A percentile compares a stretch with the other conserved stretches of the same genome.
These are phyloP conservation scores for Agonopterix heracliana DNA, from an alignment of 2,888 invertebrate species.

Conservation along the genomic window DNA sequence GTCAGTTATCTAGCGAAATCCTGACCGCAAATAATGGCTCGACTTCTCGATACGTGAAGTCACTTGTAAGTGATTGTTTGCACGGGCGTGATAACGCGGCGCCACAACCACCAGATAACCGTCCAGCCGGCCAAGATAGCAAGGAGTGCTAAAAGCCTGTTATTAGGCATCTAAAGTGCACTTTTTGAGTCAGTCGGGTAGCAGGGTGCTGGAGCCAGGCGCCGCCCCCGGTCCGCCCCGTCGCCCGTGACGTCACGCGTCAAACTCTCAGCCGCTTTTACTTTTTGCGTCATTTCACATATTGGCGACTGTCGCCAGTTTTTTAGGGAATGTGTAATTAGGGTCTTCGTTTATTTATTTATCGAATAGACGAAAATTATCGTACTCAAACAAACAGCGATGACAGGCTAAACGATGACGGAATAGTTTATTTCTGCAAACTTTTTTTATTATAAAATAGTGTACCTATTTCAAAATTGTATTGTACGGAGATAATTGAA, in stretches of 20 bases:
- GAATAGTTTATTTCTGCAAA: slow-evolving; percentile 20
- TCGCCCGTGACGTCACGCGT: slow-evolving; percentile 68
- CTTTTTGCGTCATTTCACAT: slow-evolving; percentile 66
- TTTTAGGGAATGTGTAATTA: slow-evolving; percentile 64
- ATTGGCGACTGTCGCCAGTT: slow-evolving; percentile 72
- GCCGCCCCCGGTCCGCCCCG: slow-evolving; percentile 69
- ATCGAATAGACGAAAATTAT: slow-evolving; percentile 47
- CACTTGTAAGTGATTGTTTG: slow-evolving; percentile 65
- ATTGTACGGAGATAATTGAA: slow-evolving; percentile 32
- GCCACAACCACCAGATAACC: slow-evolving; percentile 60
- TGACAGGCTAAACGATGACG: slow-evolving; percentile 27
- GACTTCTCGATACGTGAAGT: slow-evolving; percentile 49
- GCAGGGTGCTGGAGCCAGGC: slow-evolving; percentile 39
- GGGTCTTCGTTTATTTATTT: slow-evolving; percentile 56
- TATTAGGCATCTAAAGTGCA: slow-evolving; percentile 52
- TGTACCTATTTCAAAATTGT: too few species aligned
- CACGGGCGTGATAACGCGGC: slow-evolving; percentile 65
- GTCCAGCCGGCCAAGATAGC: slow-evolving; percentile 41
- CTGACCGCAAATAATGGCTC: slow-evolving; percentile 55
- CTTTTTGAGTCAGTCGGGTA: slow-evolving; percentile 46
- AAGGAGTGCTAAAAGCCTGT: slow-evolving; percentile 64
- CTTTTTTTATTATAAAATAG: too few species aligned
- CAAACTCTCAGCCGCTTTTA: slow-evolving; percentile 50
- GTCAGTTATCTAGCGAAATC: slow-evolving; percentile 56
- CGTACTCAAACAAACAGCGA: slow-evolving; percentile 33